Conservation (phyloP, 2,888 invertebrate species). For the Erebia epiphron region DNA sequence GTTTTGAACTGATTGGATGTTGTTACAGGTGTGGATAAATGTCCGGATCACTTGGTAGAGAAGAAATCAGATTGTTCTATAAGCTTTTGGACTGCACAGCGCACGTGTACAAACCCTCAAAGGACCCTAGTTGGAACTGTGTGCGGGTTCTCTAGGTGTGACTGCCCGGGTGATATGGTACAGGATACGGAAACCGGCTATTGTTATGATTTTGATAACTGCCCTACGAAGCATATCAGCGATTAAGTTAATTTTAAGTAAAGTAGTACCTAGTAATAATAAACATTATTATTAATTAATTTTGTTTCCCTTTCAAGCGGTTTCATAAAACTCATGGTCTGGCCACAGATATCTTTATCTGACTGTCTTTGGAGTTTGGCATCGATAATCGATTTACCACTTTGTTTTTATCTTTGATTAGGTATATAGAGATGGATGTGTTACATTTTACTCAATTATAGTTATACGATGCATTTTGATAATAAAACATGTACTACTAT, state of each 20-base stretch:
- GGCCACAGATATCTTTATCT: too few species aligned
- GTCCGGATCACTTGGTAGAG: conserved; percentile 62
- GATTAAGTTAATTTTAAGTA: not conserved
- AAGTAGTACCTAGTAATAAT: too few species aligned
- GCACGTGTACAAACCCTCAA: conserved; percentile 61
- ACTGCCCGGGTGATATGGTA: conserved; percentile 58
- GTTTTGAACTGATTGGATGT: not conserved
- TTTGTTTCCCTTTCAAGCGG: too few species aligned
- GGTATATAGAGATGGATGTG: too few species aligned
- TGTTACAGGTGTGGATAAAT: conserved; percentile 57
- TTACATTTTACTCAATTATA: too few species aligned
- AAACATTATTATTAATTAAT: not conserved
- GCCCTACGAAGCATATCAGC: conserved; percentile 54
- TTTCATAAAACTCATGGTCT: too few species aligned
- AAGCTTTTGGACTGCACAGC: conserved; percentile 58
- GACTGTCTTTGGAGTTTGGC: too few species aligned
- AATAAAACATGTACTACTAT: too few species aligned
- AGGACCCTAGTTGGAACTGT: conserved; percentile 54
- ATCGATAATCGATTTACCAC: too few species aligned
- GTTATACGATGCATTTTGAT: too few species aligned
- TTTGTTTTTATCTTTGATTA: too few species aligned
- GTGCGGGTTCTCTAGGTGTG: conserved; percentile 65
- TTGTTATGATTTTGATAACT: conserved; percentile 66
- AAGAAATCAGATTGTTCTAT: conserved; percentile 51
- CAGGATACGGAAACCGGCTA: conserved; percentile 59